Conservation (phyloP, 2,113 vertebrate genomes). For the human (Homo sapiens) region GRCh38 chr6:126967001-126967500, state of each 20-base stretch:
- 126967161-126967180: not conserved
- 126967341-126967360: conserved; percentile 29
- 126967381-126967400: conserved; percentile 64
- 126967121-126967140: not conserved
- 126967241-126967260: not conserved
- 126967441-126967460: conserved; percentile 67
- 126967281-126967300: conserved; percentile 53
- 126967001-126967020: conserved; percentile 1
- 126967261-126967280: conserved; percentile 4
- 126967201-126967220: conserved; percentile 5
- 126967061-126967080: conserved; percentile 18
- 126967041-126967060: not conserved
- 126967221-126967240: not conserved
- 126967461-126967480: conserved; percentile 60
- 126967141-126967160: not conserved
- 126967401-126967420: conserved; percentile 62
- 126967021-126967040: not conserved
- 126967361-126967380: conserved; percentile 65
- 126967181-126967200: not conserved
- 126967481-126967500: conserved; percentile 42
- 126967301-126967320: conserved; percentile 27
- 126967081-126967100: not conserved
- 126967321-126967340: conserved; percentile 47
- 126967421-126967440: conserved; percentile 67
- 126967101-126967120: not conserved